A percentile compares a stretch with the other conserved stretches of the same genome.
These are phyloP conservation scores for Coendou prehensilis DNA, from an alignment of 2,797 vertebrate species.

Conservation along the genomic window DNA sequence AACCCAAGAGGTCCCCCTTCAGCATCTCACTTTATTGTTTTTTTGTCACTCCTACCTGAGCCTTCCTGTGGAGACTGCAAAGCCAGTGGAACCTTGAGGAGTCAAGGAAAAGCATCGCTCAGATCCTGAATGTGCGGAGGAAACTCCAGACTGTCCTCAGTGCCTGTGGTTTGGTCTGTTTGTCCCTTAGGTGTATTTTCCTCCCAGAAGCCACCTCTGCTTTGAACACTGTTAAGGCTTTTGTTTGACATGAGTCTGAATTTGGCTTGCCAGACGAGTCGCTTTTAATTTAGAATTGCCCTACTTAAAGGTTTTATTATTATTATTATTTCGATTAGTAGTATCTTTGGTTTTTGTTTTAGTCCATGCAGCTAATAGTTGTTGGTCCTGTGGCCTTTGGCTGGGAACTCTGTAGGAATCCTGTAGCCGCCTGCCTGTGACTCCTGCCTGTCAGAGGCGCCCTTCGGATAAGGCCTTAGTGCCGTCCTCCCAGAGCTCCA, in stretches of 20 bases:
- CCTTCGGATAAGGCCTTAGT: neutral
- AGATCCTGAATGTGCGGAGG: neutral
- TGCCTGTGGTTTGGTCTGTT: neutral
- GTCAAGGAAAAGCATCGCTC: neutral
- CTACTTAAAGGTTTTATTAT: neutral
- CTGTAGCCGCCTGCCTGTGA: neutral
- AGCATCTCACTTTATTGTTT: neutral
- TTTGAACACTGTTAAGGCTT: neutral
- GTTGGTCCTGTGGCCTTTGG: neutral
- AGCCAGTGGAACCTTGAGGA: neutral
- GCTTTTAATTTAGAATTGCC: constrained; percentile 19
- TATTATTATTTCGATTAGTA: neutral
- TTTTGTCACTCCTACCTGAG: neutral
- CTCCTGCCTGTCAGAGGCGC: neutral
- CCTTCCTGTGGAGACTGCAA: neutral
- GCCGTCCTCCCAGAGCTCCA: neutral
- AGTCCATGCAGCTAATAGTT: neutral
- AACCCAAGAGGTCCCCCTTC: neutral
- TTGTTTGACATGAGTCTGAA: neutral
- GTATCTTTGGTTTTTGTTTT: neutral
- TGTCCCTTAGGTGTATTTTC: neutral
- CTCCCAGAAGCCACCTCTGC: neutral
- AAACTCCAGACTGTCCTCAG: neutral
- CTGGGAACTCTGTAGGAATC: neutral
- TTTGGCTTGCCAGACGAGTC: neutral